Evolutionary conservation across 2,797 vertebrate species (phyloP), one percentile per base, ranked within the genome.

Genomic region (Rhinophrynus dorsalis): DNA sequence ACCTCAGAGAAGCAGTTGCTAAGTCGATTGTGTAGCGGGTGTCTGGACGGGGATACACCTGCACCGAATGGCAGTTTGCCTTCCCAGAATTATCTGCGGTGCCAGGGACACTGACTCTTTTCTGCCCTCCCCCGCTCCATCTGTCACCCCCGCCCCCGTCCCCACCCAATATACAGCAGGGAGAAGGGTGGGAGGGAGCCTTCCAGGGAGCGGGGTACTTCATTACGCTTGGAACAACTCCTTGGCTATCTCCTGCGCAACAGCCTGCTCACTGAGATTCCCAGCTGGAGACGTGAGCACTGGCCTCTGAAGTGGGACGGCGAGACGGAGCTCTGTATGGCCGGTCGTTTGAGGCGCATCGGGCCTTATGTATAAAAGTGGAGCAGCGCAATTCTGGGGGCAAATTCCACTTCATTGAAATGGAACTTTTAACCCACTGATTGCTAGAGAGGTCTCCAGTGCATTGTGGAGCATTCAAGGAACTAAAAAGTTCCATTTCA

Each of bases 111-210:
- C 40, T 23, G 51, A 13, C 23, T 71, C 68, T 58, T 44, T 40
- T 71, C 59, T 71, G 51, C 51, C 59, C 38, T 38, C 68, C 68
- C 52, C 59, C 68, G 59, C 51, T 57, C 68, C 68, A 71, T 71
- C 59, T 71, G 67, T 40, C 42, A 32, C 54, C 40, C 54, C 24
- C 47, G 5, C 32, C 37, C 37, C 37, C 13, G n/a, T 32, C 37
- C n/a, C n/a, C n/a, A 30, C 52, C n/a, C n/a, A 24, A 50, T 26
- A 13, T 50, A 23, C 45, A 59, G 33, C 12, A 54, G 56, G 56
- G n/a, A n/a, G n/a, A n/a, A n/a, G n/a, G n/a, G 47, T 60, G 67
- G 27, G 67, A 27, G 27, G 50, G 33, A 47, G 48, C 13, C 37
- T 54, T 20, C 47, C 18, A 12, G 18, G 38, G 57, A 48, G 48